Percentiles rank a stretch among this genome's conserved stretches.
Evolutionary conservation across 30 jellyfish, hydroid and myxozoan genomes (phyloP).

Genomic region (Phacellophora camtschatica): DNA sequence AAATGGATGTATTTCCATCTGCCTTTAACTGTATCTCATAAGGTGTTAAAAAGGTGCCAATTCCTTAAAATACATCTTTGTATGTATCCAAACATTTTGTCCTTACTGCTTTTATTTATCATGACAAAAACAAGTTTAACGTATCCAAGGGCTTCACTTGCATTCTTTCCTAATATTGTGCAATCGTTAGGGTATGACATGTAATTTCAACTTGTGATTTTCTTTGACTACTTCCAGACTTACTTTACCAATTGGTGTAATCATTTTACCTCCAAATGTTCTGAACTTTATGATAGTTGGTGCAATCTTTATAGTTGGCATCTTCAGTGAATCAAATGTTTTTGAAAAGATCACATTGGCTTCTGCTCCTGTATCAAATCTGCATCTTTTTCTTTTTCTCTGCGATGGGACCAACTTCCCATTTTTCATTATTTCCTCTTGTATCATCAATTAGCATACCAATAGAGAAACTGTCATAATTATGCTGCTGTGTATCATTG

Average conservation of each 20-base stretch:
- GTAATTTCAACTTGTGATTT: constrained; percentile 1
- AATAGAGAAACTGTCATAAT: neutral
- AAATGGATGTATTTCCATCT: constrained; percentile 6
- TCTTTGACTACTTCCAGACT: neutral
- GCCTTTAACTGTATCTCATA: constrained; percentile 15
- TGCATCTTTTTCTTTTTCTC: neutral
- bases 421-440: neutral
- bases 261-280: constrained; percentile 5
- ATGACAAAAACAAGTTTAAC: neutral
- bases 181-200: constrained; percentile 5
- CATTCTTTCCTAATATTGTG: neutral
- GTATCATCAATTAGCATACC: neutral
- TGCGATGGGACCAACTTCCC: neutral
- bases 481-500: neutral
- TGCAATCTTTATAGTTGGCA: neutral
- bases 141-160: constrained; percentile 3
- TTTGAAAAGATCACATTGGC: constrained; percentile 9
- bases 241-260: neutral
- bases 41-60: constrained; percentile 1
- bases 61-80: constrained; percentile 21
- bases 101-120: neutral
- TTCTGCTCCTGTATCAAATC: constrained; percentile 15
- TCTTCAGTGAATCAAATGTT: constrained; percentile 16
- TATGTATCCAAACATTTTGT: neutral
- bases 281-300: neutral